Conservation (phyloP, 2,113 vertebrate genomes). For the Neolamprologus modestus region DNA sequence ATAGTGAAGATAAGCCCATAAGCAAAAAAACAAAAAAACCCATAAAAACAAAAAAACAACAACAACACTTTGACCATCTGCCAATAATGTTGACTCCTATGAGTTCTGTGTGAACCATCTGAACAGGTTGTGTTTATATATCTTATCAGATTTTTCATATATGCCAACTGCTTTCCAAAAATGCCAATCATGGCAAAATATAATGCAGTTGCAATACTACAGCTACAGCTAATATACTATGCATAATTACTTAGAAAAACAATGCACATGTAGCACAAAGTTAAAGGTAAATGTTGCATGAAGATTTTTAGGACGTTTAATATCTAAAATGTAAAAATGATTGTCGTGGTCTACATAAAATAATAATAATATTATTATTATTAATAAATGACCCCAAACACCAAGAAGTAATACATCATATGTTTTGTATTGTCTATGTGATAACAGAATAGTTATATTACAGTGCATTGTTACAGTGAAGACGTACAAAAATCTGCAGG, state of each 20-base stretch:
- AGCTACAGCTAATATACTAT: neutral
- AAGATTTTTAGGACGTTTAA: neutral
- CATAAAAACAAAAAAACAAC: accelerated
- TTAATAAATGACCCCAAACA: neutral
- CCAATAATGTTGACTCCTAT: neutral
- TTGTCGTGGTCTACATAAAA: neutral
- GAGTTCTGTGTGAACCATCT: neutral
- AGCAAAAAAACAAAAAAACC: neutral
- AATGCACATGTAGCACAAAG: neutral
- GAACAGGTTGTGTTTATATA: neutral
- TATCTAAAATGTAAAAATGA: neutral
- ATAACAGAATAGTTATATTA: neutral
- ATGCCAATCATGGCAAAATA: neutral
- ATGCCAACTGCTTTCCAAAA: neutral
- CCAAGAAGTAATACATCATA: neutral
- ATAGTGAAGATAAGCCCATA: neutral
- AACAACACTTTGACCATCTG: neutral
- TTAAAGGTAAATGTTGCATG: neutral
- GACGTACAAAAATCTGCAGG: neutral
- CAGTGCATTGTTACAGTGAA: neutral
- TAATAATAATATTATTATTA: neutral
- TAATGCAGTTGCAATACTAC: neutral
- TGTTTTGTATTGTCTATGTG: neutral
- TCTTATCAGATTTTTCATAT: neutral
- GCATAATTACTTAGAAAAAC: neutral